Evolutionary conservation across 1,140 invertebrate genomes (phyloP).

Genomic region (Daktulosphaira vitifoliae): DNA sequence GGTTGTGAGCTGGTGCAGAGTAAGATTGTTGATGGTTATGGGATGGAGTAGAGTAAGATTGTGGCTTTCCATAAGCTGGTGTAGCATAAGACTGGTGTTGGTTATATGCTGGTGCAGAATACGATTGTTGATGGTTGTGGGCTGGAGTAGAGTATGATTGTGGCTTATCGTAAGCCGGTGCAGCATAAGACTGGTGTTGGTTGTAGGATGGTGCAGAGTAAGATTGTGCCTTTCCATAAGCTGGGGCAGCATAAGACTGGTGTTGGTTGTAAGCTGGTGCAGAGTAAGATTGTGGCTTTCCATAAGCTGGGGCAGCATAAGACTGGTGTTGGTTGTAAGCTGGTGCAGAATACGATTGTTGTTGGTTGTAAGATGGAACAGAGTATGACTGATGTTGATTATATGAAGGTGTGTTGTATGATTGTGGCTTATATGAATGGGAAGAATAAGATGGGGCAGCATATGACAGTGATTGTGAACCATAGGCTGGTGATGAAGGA

Average conservation of each 20-base stretch:
- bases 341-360: slow-evolving; percentile 1
- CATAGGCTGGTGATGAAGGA: neutral
- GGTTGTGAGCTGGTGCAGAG: slow-evolving; percentile 33
- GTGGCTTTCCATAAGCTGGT: slow-evolving; percentile 19
- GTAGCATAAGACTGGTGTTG: slow-evolving; percentile 17
- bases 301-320: slow-evolving; percentile 25
- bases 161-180: slow-evolving; percentile 26
- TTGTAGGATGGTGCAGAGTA: slow-evolving; percentile 36
- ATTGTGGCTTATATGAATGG: slow-evolving; percentile 32
- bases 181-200: neutral
- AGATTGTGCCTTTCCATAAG: slow-evolving; percentile 11
- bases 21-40: slow-evolving; percentile 9
- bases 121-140: slow-evolving; percentile 19
- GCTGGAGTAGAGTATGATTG: slow-evolving; percentile 27
- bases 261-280: too few species aligned
- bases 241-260: slow-evolving; percentile 34
- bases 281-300: slow-evolving; percentile 32
- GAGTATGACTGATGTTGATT: slow-evolving; percentile 22
- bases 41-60: slow-evolving; percentile 35
- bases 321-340: slow-evolving; percentile 13
- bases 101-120: slow-evolving; percentile 34
- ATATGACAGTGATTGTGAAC: slow-evolving; percentile 43
- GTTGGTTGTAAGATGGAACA: slow-evolving; percentile 6
- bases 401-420: slow-evolving; percentile 18
- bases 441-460: slow-evolving; percentile 40